Evolutionary conservation across 2,113 vertebrate genomes (phyloP), one percentile per base, ranked within the genome.

Genomic region (Microcebus tavaratra): DNA sequence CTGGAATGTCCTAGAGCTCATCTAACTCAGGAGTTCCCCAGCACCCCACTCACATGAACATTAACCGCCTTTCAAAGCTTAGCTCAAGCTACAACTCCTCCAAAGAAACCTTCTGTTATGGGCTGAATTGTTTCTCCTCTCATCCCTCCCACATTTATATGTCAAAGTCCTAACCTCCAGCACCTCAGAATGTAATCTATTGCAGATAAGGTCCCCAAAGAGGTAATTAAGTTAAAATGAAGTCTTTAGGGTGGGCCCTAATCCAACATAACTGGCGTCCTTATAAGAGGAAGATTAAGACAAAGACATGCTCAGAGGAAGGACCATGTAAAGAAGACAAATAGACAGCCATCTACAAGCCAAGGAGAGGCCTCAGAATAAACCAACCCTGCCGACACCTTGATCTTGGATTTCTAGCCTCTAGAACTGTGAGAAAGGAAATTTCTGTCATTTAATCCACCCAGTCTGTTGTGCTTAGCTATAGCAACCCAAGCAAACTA

Each of bases 261-360:
- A 68, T 55, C 42, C 11, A 68, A 50, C 3, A 6, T 8, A 29
- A 57, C 8, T 10, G 31, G 14, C 23, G 3, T 36, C 67, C 59
- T 88, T 59, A 14, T 13, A n/a, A 25, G 6, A 21, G 45, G 20
- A 36, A 55, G 14, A 53, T 34, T 8, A 84, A 27, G 59, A 42
- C 34, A 65, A 14, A 70, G 76, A 76, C 48, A 72, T 12, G 53
- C 8, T 29, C 11, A 23, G 21, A 82, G 59, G 17, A 39, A 20
- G 7, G 3, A 39, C 3, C n/a, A 5, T 36, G 6, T 12, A 55
- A 76, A 1, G 55, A 57, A 57, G 57, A 42, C 0, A 0, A 1
- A 18, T 21, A 21, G 57, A 42, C 0, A 0, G 67, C 15, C 3
- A 10, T 27, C 65, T 39, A 27, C 3, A 23, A 50, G 29, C 42